Conservation (phyloP, 2,113 vertebrate species). For the Otus sunia region DNA sequence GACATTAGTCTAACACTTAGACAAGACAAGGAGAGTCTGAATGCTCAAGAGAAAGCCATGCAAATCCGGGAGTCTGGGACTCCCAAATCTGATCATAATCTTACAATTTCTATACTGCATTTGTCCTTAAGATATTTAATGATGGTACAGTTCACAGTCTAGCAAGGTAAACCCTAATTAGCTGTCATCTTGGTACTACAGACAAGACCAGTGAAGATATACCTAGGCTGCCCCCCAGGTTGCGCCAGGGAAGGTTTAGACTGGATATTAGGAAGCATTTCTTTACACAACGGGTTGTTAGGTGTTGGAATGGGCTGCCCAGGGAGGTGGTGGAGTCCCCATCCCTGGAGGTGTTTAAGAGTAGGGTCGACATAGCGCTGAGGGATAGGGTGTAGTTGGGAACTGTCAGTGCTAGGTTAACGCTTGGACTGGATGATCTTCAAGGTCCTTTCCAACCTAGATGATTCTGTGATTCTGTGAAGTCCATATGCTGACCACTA, state of each 20-base stretch:
- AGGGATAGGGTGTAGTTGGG: too few relatives aligned
- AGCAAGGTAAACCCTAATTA: not conserved
- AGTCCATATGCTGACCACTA: not conserved
- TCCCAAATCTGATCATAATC: not conserved
- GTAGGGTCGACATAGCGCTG: too few relatives aligned
- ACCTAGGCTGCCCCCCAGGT: not conserved
- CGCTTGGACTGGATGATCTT: too few relatives aligned
- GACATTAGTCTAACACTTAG: constrained; percentile 66
- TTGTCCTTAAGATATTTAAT: not conserved
- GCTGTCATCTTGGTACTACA: not conserved
- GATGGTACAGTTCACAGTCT: not conserved
- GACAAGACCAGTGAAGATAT: not conserved
- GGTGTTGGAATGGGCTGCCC: too few relatives aligned
- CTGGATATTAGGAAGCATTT: too few relatives aligned
- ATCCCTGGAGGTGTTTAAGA: too few relatives aligned
- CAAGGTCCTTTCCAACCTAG: too few relatives aligned
- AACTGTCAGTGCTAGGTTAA: too few relatives aligned
- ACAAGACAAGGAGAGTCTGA: constrained; percentile 45
- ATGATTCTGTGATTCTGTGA: too few relatives aligned
- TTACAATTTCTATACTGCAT: not conserved
- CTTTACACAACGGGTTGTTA: too few relatives aligned
- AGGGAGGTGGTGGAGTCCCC: too few relatives aligned
- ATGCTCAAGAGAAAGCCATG: constrained; percentile 32
- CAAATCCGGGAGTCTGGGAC: constrained; percentile 28
- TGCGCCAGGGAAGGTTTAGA: too few relatives aligned